Conservation (phyloP, 2,888 invertebrate genomes). For the Auanema freiburgensis region DNA sequence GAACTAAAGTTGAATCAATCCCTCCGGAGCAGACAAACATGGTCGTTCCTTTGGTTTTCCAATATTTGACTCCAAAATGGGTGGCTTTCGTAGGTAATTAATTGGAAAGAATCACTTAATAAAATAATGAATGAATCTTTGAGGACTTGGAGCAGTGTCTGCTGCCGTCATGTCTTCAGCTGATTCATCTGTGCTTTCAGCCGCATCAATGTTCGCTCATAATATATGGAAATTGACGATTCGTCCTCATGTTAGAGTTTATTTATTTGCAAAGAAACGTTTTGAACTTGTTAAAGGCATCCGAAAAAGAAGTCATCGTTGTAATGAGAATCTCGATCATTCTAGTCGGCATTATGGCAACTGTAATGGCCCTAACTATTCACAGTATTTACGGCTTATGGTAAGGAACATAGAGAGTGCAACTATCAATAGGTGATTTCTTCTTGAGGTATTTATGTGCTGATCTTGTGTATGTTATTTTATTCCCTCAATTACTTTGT, state of each 20-base stretch:
- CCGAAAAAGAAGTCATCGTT: conserved; percentile 89
- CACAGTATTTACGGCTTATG: conserved; percentile 96
- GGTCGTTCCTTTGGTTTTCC: conserved; percentile 90
- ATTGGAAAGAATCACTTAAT: background rate
- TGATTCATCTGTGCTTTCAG: conserved; percentile 95
- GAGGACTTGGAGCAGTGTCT: conserved; percentile 86
- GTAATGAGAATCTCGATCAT: conserved; percentile 88
- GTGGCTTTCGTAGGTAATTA: conserved; percentile 86
- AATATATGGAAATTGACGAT: conserved; percentile 97
- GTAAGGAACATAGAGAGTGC: conserved; percentile 64
- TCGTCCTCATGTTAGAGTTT: conserved; percentile 77
- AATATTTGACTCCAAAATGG: conserved; percentile 90
- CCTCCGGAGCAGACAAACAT: conserved; percentile 77
- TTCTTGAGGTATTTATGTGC: conserved; percentile 81
- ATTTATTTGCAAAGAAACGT: too few relatives aligned
- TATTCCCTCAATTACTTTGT: conserved; percentile 95
- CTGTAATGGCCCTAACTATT: conserved; percentile 93
- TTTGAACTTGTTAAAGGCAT: conserved; percentile 78
- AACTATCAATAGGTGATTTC: background rate
- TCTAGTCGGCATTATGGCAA: conserved; percentile 86
- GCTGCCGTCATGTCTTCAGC: conserved; percentile 99
- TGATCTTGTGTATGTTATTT: conserved; percentile 95
- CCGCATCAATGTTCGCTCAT: conserved; percentile 97
- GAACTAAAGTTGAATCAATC: conserved; percentile 54
- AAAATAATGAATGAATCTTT: background rate